Evolutionary conservation across 2,888 invertebrate genomes (phyloP).

Genomic region (Cordilura impudica): DNA sequence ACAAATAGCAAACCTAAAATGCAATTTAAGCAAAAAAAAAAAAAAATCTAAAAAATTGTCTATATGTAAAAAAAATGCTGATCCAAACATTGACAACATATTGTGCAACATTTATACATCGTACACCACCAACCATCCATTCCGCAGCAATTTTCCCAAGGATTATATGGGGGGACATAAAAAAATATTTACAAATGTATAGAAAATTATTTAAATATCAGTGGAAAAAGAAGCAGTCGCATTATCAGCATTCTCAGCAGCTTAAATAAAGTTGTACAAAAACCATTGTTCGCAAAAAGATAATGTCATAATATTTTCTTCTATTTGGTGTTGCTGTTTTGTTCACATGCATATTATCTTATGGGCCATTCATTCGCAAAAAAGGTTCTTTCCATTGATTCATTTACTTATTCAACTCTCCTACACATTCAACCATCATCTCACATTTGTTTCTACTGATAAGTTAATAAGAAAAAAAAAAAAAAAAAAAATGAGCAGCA

Average conservation of each 20-base stretch:
- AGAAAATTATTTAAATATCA: slow-evolving; percentile 42
- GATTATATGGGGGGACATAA: slow-evolving; percentile 12
- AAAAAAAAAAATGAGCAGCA: background rate
- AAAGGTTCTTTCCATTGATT: slow-evolving; percentile 16
- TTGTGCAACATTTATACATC: slow-evolving; percentile 33
- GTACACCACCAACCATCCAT: slow-evolving; percentile 10
- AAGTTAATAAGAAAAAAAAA: slow-evolving; percentile 47
- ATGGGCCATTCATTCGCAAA: background rate
- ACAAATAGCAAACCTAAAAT: slow-evolving; percentile 50
- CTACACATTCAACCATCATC: background rate
- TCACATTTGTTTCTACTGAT: slow-evolving; percentile 47
- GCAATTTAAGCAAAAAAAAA: slow-evolving; percentile 57
- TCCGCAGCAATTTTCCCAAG: slow-evolving; percentile 19
- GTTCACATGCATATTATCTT: slow-evolving; percentile 14
- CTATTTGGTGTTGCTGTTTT: background rate
- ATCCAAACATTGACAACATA: slow-evolving; percentile 54
- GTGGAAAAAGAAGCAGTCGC: background rate
- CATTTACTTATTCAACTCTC: slow-evolving; percentile 43
- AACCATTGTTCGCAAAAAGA: slow-evolving; percentile 48
- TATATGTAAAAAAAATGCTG: slow-evolving; percentile 36
- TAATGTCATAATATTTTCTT: slow-evolving; percentile 39
- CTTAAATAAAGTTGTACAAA: slow-evolving; percentile 54
- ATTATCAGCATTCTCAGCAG: slow-evolving; percentile 22
- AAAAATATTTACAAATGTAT: slow-evolving; percentile 15
- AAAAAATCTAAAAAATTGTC: background rate